Percentiles rank a stretch among this genome's conserved stretches.
Evolutionary conservation across 2,113 vertebrate genomes (phyloP).

Genomic region (Colinus virginianus): DNA sequence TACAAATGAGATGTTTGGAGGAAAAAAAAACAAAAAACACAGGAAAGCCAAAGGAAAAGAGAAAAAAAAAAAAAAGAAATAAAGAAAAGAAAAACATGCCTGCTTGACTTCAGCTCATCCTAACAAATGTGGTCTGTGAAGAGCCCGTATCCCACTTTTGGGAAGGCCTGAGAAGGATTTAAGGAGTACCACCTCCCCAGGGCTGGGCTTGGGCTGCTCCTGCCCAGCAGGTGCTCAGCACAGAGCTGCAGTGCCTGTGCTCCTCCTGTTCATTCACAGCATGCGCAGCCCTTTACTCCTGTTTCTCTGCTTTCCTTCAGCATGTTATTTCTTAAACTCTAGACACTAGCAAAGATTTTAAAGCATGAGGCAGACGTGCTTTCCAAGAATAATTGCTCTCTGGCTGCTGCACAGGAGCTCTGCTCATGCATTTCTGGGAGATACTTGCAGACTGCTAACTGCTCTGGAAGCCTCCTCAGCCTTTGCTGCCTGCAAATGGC

Average conservation of each 20-base stretch:
- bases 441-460: slow-evolving; percentile 71
- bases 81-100: neutral
- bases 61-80: neutral
- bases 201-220: neutral
- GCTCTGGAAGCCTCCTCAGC: slow-evolving; percentile 68
- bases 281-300: neutral
- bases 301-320: neutral
- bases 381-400: slow-evolving; percentile 69
- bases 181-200: neutral
- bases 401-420: slow-evolving; percentile 66
- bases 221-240: neutral
- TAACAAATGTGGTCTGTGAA: neutral
- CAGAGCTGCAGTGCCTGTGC: neutral
- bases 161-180: neutral
- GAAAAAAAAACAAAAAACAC: neutral
- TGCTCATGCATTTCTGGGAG: slow-evolving; percentile 68
- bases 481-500: slow-evolving; percentile 65
- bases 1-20: slow-evolving; percentile 59
- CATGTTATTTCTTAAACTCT: neutral
- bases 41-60: neutral
- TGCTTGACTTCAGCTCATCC: neutral
- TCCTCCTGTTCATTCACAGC: rapidly evolving
- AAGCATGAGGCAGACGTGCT: slow-evolving; percentile 42
- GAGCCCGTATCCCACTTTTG: neutral
- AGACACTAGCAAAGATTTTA: slow-evolving; percentile 17